Base-by-base conservation (phyloP, 2,888 invertebrate genomes). In the Yponomeuta malinellus region DNA sequence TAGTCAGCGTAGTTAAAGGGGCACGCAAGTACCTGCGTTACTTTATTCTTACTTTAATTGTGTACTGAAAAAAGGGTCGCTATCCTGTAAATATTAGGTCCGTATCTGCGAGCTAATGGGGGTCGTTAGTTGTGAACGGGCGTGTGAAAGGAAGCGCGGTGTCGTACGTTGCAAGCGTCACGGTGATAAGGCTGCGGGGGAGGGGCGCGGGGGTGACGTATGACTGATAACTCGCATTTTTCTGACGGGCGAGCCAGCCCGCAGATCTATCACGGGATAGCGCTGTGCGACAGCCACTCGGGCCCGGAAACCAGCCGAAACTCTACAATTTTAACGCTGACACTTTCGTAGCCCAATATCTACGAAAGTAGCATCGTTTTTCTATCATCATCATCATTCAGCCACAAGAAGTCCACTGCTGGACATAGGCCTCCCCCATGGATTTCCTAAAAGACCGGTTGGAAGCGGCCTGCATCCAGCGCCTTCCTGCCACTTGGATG, bases 201-300 rank as follows among this genome's bases (percentile, higher is more conserved):
- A 29, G 12, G 65, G 52, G 33, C 29, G 65, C 1, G 52, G 52
- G 15, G 5, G 65, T 5, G 4, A 15, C 15, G 10, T 65, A 31
- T 65, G 65, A 65, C 33, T 65, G 65, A 65, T 65, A 33, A 59
- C 31, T 65, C 29, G 33, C 65, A 65, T 65, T 65, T 65, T 65
- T 65, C 65, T 65, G 65, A 29, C 65, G 33, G 29, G 10, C 65
- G 33, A 31, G 31, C n/a, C 65, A 29, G 12, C 65, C 65, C 65
- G 33, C 6, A 33, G 65, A 65, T 65, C 65, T 31, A 65, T 65
- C 65, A 65, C 33, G 65, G 31, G 65, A 65, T 31, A 31, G 12
- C 65, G 31, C 4, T 5, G 12, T 3, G 65, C 29, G 65, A 23
- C 65, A 65, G 43, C 43, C 43, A 1, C 43, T 43, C 43, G 43